Base-by-base conservation (phyloP, 2,888 invertebrate genomes). In the Galeruca laticollis region DNA sequence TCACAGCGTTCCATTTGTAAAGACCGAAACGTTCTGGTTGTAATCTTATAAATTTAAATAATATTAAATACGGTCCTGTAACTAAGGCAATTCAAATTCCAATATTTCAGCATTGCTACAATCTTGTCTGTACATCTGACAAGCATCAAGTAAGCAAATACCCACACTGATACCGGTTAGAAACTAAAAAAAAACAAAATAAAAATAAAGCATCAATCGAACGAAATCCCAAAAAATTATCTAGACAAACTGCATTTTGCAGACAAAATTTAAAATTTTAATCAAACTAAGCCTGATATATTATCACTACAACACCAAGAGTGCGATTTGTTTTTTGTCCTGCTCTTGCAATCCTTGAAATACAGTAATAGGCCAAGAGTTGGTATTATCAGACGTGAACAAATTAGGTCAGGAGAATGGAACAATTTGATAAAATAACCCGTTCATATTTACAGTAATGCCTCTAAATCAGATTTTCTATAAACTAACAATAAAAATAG, bases 261-360 rank as follows among this genome's bases (percentile, higher is more conserved):
- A 75, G 78, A 74, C 77, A 76, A 70, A 79, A 79, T 79, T 78
- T 79, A 76, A 78, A 80, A 81, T 78, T 78, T 80, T 79, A 81
- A 79, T 79, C 78, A 76, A 78, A 74, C 73, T 81, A 82, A 82
- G 78, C 78, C 77, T 81, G 80, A 81, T 79, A 80, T 81, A 82
- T 81, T 80, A 81, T 79, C 79, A 75, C 77, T 75, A 74, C 75
- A 71, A 75, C 74, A 75, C 26, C 31, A 54, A 37, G 35, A 37
- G 11, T 35, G 63, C 74, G 66, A 73, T 68, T 75, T 43, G 13
- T 49, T 61, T 47, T 47, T 18, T 21, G n/a, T 52, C 35, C 35
- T 51, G 20, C 20, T 54, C 20, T 21, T 37, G 56, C 54, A 40
- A 2, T 43, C 11, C 2, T 40, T 40, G 13, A 40, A 40, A 40